These are phyloP conservation scores for Sebastiscus tertius DNA, from an alignment of 2,797 vertebrate genomes.

Conservation along the genomic window DNA sequence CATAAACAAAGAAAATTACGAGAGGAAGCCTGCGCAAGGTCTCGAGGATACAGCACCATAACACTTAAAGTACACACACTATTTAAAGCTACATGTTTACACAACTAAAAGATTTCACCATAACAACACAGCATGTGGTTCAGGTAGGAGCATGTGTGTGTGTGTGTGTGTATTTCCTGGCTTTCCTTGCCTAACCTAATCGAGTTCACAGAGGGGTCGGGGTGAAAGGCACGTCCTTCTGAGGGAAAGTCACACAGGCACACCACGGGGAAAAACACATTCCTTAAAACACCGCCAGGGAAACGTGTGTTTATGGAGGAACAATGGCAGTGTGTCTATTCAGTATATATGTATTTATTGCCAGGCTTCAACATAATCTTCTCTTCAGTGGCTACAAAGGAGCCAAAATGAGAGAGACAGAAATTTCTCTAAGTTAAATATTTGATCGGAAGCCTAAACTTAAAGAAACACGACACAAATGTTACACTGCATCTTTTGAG, in stretches of 20 bases:
- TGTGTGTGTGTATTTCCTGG: not conserved
- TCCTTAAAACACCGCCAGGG: constrained; percentile 42
- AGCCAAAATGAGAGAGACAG: not conserved
- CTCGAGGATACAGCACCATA: constrained; percentile 9
- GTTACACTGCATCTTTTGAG: not conserved
- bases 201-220: constrained; percentile 48
- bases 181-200: constrained; percentile 31
- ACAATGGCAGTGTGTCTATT: constrained; percentile 48
- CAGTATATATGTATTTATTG: not conserved
- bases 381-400: not conserved
- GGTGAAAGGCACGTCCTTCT: constrained; percentile 45
- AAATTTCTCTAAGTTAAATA: not conserved
- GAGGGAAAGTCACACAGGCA: constrained; percentile 39
- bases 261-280: constrained; percentile 38
- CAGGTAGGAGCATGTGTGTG: not conserved
- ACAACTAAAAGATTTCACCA: not conserved
- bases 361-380: not conserved
- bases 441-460: not conserved
- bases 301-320: constrained; percentile 55
- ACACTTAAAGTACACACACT: constrained; percentile 13
- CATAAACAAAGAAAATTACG: constrained; percentile 15
- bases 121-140: constrained; percentile 37
- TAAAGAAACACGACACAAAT: not conserved
- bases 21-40: constrained; percentile 9
- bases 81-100: constrained; percentile 46